Evolutionary conservation across 2,888 invertebrate genomes (phyloP), one percentile per base, ranked within the genome.

Genomic region (Steinernema hermaphroditum): DNA sequence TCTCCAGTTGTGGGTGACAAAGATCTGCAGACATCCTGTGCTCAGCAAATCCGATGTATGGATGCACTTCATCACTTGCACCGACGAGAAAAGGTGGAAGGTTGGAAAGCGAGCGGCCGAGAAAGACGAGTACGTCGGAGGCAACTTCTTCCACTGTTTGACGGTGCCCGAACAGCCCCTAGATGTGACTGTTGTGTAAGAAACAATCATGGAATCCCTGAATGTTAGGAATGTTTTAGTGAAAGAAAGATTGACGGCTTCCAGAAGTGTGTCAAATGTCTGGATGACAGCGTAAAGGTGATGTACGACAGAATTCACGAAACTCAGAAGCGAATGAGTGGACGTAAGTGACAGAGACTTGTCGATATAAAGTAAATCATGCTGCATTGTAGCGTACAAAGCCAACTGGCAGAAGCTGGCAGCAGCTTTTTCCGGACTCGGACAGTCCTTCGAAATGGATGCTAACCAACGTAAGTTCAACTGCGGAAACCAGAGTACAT

Each of bases 81-180:
- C 94, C 8, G 96, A 97, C 89, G 96, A 95, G 83, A 96, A 95
- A 88, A 91, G 92, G 81, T 98, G 97, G 97, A 98, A 98, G 89
- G 91, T 91, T 68, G 97, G 97, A 2, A 97, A 97, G 88, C 90
- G 97, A 77, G 92, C 91, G 88, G 96, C 97, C 0, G 97, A 98
- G 88, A 93, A 92, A 85, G 97, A 98, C 88, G 92, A 93, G 83
- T 90, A 94, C 77, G 90, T 93, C 80, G 94, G 94, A 8, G 92
- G 93, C 34, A 93, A 92, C 88, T 94, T 94, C 88, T 96, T 96
- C 88, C 91, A 93, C 88, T 92, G 93, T 75, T 90, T 97, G 82
- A 91, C 92, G 80, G 92, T 93, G 76, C 94, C 95, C 43, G 92
- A 93, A 78, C 91, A 91, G 85, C 91, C 92, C 79, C 89, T 94